Base-by-base conservation (phyloP, 2,113 vertebrate species). In the Struthio camelus region DNA sequence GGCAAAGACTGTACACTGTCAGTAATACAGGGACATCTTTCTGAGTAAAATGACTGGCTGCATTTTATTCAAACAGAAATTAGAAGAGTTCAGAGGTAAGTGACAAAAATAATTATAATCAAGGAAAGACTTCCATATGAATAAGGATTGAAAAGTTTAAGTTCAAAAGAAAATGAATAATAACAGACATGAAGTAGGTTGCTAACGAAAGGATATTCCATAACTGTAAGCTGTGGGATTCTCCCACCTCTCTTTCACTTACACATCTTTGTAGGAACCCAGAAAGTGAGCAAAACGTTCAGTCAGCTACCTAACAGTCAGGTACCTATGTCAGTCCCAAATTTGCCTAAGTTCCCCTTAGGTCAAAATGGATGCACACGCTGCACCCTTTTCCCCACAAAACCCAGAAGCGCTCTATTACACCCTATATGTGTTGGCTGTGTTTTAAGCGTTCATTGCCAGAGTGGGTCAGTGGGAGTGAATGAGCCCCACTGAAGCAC, bases 51-150 rank as follows among this genome's bases (percentile, higher is more conserved):
- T 66, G 10, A 58, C 28, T 80, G 75, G 28, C 42, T 71, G 25
- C 10, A 17, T 79, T 90, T 88, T 86, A 94, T 92, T 87, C 65
- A 87, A 81, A 46, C n/a, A 77, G 17, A 92, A 90, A 93, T 59
- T 3, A 70, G 42, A 65, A 71, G 4, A 78, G n/a, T 78, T 95
- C 56, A 61, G 46, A 84, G 16, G 44, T 85, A 72, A 82, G 20
- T 81, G 28, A 72, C 70, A 94, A 81, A 90, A 85, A 30, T 48
- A 67, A 90, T 94, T 88, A 69, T 48, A 79, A 50, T 56, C 32
- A 50, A 61, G 42, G n/a, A 84, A 93, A 92, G 1, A 6, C 13
- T 85, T 87, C 48, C 56, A 36, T 66, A 50, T 76, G 77, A 85
- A 54, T 54, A 84, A 81, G 38, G 75, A 86, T 11, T 59, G 5